phyloP scores from a whole-genome alignment of 2,888 invertebrate species.

The Microctonus aethiopoides region DNA sequence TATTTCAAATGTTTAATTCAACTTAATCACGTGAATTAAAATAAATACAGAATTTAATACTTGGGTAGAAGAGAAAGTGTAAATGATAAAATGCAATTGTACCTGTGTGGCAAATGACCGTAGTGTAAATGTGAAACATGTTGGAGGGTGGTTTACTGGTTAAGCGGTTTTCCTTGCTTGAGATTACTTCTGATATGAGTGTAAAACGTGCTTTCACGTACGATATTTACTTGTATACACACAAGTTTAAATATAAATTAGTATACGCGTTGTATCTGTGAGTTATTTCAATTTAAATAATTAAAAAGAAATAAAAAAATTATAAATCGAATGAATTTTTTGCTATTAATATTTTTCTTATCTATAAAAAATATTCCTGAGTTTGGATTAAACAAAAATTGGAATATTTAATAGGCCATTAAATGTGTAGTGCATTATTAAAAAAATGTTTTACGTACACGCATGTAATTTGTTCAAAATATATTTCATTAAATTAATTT shows the following conservation, averaged over 20 bases:
- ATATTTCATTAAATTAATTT: background rate
- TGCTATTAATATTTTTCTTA: background rate
- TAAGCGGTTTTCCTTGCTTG: slow-evolving; percentile 37
- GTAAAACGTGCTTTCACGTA: slow-evolving; percentile 19
- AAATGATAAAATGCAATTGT: slow-evolving; percentile 10
- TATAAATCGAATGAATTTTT: background rate
- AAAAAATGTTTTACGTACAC: background rate
- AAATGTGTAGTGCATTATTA: background rate
- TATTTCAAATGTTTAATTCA: background rate
- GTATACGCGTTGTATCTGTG: too few species aligned
- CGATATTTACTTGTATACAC: too few species aligned
- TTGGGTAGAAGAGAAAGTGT: background rate
- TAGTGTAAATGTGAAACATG: slow-evolving; percentile 13
- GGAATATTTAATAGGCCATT: background rate
- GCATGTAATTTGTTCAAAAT: background rate
- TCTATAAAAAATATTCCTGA: background rate
- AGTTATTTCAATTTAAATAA: too few species aligned
- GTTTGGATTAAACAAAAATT: background rate
- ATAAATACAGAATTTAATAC: background rate
- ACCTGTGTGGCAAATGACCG: slow-evolving; percentile 7
- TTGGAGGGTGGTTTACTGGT: slow-evolving; percentile 8
- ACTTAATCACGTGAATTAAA: background rate
- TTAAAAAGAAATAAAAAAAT: background rate
- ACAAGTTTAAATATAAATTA: too few species aligned
- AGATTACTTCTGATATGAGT: slow-evolving; percentile 37